phyloP scores from a whole-genome alignment of 2,113 vertebrate species.

The Alethe castanea region DNA sequence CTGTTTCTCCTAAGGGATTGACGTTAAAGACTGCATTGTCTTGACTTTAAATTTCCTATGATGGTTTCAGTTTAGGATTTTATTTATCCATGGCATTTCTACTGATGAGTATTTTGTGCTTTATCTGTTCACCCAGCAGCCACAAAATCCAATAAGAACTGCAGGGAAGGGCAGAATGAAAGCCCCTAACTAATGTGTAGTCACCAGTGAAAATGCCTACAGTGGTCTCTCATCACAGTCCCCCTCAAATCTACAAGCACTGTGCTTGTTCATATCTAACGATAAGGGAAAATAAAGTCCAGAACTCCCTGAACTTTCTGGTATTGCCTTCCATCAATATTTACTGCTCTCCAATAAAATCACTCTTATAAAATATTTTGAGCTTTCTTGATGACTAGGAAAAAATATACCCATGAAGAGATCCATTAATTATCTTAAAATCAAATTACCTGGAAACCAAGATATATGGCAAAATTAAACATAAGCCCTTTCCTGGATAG shows the following conservation, averaged over 20 bases:
- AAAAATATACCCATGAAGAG: slow-evolving; percentile 5
- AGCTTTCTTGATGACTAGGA: slow-evolving; percentile 34
- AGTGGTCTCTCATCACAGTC: background rate
- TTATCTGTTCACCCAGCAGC: background rate
- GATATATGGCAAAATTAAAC: slow-evolving; percentile 21
- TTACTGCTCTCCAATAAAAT: slow-evolving; percentile 27
- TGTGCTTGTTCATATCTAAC: background rate
- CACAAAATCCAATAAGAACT: background rate
- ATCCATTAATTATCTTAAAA: slow-evolving; percentile 44
- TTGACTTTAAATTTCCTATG: background rate
- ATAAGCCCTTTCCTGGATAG: background rate
- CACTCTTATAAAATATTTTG: slow-evolving; percentile 33
- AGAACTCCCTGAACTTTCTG: background rate
- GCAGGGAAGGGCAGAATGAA: background rate
- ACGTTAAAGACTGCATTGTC: background rate
- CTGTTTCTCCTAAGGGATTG: background rate
- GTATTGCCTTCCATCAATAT: background rate
- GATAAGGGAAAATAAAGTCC: background rate
- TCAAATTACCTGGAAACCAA: slow-evolving; percentile 21
- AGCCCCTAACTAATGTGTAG: background rate
- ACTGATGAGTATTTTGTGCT: background rate
- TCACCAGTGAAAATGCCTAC: background rate
- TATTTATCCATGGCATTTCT: slow-evolving; percentile 13
- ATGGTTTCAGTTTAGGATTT: slow-evolving; percentile 2
- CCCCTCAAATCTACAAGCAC: background rate